These are phyloP conservation scores for Drosophila gaucha DNA, from an alignment of 2,888 invertebrate genomes.

Conservation along the genomic window DNA sequence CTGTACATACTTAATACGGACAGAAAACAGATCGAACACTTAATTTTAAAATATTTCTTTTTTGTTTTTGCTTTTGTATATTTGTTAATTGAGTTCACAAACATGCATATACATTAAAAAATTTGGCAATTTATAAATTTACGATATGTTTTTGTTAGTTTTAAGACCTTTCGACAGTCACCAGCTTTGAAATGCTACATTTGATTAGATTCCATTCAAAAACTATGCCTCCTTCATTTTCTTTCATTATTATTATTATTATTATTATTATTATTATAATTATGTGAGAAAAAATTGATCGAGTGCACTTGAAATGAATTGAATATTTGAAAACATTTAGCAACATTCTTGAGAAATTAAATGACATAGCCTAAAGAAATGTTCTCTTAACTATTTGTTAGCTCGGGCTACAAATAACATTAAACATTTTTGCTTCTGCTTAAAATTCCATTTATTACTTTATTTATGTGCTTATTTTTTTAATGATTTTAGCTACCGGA, in stretches of 20 bases:
- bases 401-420: conserved; percentile 16
- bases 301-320: conserved; percentile 42
- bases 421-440: conserved; percentile 9
- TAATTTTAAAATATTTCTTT: conserved; percentile 37
- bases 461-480: conserved; percentile 21
- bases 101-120: conserved; percentile 71
- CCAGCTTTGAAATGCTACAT: conserved; percentile 68
- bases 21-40: conserved; percentile 53
- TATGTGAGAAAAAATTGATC: conserved; percentile 24
- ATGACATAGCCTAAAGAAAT: conserved; percentile 28
- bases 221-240: not conserved
- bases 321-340: conserved; percentile 13
- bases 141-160: conserved; percentile 84
- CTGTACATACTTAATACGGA: conserved; percentile 35
- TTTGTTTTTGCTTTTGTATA: conserved; percentile 15
- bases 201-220: conserved; percentile 50
- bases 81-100: conserved; percentile 48
- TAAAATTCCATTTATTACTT: conserved; percentile 30
- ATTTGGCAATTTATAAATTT: conserved; percentile 84
- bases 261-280: not conserved
- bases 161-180: conserved; percentile 82
- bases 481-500: conserved; percentile 39
- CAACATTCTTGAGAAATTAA: conserved; percentile 26
- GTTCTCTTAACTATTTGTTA: conserved; percentile 13
- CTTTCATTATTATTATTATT: conserved; percentile 17